phyloP scores from a whole-genome alignment of 1,140 invertebrate species.

The Drosophila nebulosa region DNA sequence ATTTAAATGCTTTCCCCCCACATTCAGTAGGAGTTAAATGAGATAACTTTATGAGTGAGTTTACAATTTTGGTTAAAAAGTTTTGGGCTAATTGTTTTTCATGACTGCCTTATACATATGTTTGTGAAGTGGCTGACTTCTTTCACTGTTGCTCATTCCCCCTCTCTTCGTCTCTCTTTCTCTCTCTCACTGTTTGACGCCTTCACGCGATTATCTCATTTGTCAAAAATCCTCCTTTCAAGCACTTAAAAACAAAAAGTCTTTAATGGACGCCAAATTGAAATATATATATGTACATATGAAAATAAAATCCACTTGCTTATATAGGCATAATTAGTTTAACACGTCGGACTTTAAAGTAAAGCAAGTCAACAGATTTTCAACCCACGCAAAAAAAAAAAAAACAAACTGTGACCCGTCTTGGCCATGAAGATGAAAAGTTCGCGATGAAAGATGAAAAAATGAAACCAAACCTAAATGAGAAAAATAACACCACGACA shows the following conservation, averaged over 20 bases:
- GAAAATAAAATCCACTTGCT: constrained; percentile 15
- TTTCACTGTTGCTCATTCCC: neutral
- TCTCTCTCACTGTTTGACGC: neutral
- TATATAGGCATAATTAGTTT: constrained; percentile 66
- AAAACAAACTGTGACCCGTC: constrained; percentile 7
- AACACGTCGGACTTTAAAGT: constrained; percentile 14
- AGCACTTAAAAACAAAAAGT: constrained; percentile 37
- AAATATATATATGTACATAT: constrained; percentile 37
- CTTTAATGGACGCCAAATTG: constrained; percentile 49
- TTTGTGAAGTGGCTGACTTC: neutral
- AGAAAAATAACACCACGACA: constrained; percentile 16
- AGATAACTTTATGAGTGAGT: too few species aligned
- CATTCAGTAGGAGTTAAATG: too few species aligned
- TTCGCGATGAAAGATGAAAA: constrained; percentile 13
- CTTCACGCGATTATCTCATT: neutral
- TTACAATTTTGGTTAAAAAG: neutral
- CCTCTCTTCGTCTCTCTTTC: too few species aligned
- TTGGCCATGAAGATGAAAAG: constrained; percentile 42
- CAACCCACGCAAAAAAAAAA: neutral
- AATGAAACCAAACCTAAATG: neutral
- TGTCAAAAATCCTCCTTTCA: neutral
- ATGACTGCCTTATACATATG: neutral
- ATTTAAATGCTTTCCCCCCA: too few species aligned
- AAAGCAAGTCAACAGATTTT: neutral
- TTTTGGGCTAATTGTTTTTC: neutral